phyloP scores from a whole-genome alignment of 1,140 invertebrate species.

The Acromyrmex echinatior region DNA sequence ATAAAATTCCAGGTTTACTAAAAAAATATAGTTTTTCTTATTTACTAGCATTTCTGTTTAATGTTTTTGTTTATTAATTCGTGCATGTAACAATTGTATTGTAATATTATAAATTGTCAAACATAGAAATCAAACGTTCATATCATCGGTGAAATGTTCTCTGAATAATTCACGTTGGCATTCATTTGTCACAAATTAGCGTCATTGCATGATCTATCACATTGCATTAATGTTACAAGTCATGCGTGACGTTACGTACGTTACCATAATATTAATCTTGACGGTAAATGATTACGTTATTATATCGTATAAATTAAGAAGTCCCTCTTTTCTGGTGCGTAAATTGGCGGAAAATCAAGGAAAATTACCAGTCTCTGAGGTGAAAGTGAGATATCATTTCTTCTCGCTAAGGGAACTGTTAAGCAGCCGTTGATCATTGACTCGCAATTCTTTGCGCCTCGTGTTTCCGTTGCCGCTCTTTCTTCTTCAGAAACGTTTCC shows the following conservation, averaged over 20 bases:
- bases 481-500: neutral
- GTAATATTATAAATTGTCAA: conserved; percentile 3
- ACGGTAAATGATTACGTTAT: conserved; percentile 35
- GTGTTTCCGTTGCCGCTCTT: neutral
- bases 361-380: conserved; percentile 12
- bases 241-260: conserved; percentile 19
- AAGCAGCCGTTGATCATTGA: conserved; percentile 3
- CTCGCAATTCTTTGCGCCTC: conserved; percentile 4
- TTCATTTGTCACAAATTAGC: conserved; percentile 23
- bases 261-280: conserved; percentile 10
- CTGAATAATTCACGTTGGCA: conserved; percentile 19
- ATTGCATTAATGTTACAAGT: conserved; percentile 16
- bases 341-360: conserved; percentile 15
- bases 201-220: conserved; percentile 11
- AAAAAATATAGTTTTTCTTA: neutral
- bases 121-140: conserved; percentile 12
- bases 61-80: neutral
- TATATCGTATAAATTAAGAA: neutral
- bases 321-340: neutral
- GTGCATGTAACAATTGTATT: neutral
- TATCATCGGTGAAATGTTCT: neutral
- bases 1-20: neutral
- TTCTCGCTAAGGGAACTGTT: neutral
- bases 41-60: conserved; percentile 1
- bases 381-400: conserved; percentile 16